These are phyloP conservation scores for Agrotis exclamationis DNA, from an alignment of 2,888 invertebrate species.

Conservation along the genomic window DNA sequence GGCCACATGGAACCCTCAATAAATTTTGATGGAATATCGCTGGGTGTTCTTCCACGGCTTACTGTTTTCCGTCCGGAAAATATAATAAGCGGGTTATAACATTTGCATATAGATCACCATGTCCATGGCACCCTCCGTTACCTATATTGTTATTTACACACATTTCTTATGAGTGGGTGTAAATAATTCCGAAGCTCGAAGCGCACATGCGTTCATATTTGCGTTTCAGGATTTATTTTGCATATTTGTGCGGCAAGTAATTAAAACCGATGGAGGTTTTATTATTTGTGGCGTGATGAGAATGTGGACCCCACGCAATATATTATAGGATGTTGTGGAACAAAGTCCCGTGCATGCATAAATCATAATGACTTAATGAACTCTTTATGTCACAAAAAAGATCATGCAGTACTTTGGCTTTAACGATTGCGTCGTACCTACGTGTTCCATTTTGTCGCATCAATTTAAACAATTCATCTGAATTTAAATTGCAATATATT, in stretches of 20 bases:
- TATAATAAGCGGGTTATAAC: constrained; percentile 90
- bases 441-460: background rate
- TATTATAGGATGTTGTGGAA: constrained; percentile 25
- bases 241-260: constrained; percentile 74
- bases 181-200: constrained; percentile 73
- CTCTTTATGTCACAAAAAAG: constrained; percentile 10
- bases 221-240: constrained; percentile 73
- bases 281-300: constrained; percentile 50
- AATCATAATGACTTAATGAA: constrained; percentile 35
- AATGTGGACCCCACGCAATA: constrained; percentile 34
- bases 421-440: background rate
- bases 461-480: too few relatives aligned
- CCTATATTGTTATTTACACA: constrained; percentile 82
- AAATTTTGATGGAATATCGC: constrained; percentile 86
- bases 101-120: constrained; percentile 90
- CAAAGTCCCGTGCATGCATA: constrained; percentile 18
- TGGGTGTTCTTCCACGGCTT: constrained; percentile 79
- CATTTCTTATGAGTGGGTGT: constrained; percentile 81
- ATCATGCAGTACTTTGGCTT: background rate
- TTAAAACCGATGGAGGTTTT: constrained; percentile 69
- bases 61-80: constrained; percentile 82
- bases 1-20: constrained; percentile 76
- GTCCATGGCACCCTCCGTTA: constrained; percentile 75
- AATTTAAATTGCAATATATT: background rate
- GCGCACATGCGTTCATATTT: constrained; percentile 73